These are phyloP conservation scores for Mesitornis unicolor DNA, from an alignment of 2,113 vertebrate genomes.

Conservation along the genomic window DNA sequence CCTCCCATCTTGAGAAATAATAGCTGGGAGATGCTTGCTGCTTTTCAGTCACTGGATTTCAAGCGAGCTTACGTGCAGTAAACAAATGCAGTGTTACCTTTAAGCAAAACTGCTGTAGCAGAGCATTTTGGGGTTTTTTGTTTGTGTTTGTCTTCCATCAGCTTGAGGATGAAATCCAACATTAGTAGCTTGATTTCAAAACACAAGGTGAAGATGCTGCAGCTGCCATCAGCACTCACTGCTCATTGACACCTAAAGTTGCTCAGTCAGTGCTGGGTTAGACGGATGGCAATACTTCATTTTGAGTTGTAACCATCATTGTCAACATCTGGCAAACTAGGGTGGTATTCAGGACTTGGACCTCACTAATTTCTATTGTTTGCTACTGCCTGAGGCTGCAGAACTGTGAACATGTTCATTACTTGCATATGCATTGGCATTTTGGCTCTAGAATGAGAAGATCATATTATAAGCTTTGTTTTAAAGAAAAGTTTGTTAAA, in stretches of 20 bases:
- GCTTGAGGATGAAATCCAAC: not conserved
- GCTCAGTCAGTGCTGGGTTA: not conserved
- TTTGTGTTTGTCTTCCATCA: not conserved
- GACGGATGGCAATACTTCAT: not conserved
- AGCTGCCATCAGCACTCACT: not conserved
- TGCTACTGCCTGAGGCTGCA: not conserved
- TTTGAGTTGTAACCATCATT: not conserved
- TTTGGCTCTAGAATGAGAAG: not conserved
- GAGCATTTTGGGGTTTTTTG: not conserved
- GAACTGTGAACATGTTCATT: not conserved
- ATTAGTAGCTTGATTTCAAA: not conserved
- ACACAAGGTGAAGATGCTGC: not conserved
- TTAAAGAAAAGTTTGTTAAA: not conserved
- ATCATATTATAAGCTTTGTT: not conserved
- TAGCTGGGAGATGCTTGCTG: not conserved
- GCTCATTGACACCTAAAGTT: not conserved
- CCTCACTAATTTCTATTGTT: not conserved
- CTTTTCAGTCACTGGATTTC: not conserved
- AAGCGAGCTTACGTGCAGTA: not conserved
- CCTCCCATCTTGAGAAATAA: not conserved
- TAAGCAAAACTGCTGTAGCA: not conserved
- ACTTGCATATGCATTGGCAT: not conserved
- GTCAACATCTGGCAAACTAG: not conserved
- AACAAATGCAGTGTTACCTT: not conserved
- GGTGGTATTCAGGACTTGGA: not conserved